These are phyloP conservation scores for Atopsyche davidsoni DNA, from an alignment of 1,140 invertebrate genomes.

Conservation along the genomic window DNA sequence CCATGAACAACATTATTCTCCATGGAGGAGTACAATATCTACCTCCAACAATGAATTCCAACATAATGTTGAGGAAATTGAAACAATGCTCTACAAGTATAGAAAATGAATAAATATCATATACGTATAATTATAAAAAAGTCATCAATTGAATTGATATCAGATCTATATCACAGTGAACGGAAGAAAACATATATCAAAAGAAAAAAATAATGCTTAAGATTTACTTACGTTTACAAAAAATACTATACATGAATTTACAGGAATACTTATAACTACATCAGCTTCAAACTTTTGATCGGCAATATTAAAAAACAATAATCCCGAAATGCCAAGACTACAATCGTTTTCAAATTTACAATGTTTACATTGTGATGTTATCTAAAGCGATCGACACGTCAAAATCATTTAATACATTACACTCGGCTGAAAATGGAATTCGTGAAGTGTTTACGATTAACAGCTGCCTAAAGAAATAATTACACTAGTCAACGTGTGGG, in stretches of 20 bases:
- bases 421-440: not conserved
- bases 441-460: not conserved
- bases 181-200: conserved; percentile 21
- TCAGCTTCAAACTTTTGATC: not conserved
- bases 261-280: conserved; percentile 2
- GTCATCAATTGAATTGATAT: conserved; percentile 22
- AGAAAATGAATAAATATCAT: conserved; percentile 21
- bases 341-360: not conserved
- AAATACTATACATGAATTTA: conserved; percentile 26
- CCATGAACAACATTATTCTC: conserved; percentile 6
- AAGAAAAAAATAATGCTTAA: conserved; percentile 16
- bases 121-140: conserved; percentile 19
- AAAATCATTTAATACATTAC: not conserved
- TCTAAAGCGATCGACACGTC: not conserved
- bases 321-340: not conserved
- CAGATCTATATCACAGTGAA: conserved; percentile 30
- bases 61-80: conserved; percentile 17
- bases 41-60: no score
- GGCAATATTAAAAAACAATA: not conserved
- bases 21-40: not conserved
- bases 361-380: not conserved
- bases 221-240: conserved; percentile 11
- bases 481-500: no score
- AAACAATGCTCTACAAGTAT: conserved; percentile 20
- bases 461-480: no score